Percentiles rank a stretch among this genome's conserved stretches.
These are phyloP conservation scores for Ectropis grisescens DNA, from an alignment of 1,140 invertebrate species.

Conservation along the genomic window DNA sequence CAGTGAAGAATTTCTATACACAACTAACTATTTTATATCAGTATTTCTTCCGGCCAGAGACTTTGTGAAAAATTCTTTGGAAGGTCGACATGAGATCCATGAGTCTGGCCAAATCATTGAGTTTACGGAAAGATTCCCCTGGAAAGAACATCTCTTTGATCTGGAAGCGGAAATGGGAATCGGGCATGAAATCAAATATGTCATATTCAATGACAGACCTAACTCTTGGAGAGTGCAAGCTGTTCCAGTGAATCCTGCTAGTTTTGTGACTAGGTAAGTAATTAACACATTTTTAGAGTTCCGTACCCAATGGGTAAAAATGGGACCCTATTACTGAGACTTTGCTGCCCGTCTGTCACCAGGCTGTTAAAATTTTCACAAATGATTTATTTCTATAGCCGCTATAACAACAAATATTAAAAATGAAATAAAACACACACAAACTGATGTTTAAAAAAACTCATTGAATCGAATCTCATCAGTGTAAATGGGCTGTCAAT, in stretches of 20 bases:
- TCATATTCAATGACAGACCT: conserved; percentile 77
- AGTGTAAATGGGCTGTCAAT: too few relatives aligned
- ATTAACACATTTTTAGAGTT: not conserved
- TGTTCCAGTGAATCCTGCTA: conserved; percentile 79
- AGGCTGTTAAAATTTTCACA: too few relatives aligned
- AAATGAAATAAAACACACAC: too few relatives aligned
- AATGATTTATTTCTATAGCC: too few relatives aligned
- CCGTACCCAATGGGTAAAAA: too few relatives aligned
- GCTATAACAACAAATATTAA: too few relatives aligned
- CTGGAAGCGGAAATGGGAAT: conserved; percentile 84
- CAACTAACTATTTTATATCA: conserved; percentile 77
- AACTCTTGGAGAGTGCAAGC: conserved; percentile 84
- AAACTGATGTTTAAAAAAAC: too few relatives aligned
- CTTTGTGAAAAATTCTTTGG: conserved; percentile 79
- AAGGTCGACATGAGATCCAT: conserved; percentile 75
- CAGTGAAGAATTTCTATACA: conserved; percentile 85
- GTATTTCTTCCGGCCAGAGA: conserved; percentile 89
- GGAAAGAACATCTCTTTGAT: conserved; percentile 90
- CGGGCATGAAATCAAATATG: conserved; percentile 79
- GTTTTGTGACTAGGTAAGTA: conserved; percentile 84
- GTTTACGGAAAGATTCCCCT: conserved; percentile 80
- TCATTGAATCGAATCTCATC: too few relatives aligned
- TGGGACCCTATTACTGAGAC: too few relatives aligned
- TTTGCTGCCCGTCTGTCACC: too few relatives aligned
- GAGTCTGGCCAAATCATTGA: conserved; percentile 84